Evolutionary conservation across 2,113 vertebrate species (phyloP), one percentile per base, ranked within the genome.

Genomic region (Chlamydotis undulata): DNA sequence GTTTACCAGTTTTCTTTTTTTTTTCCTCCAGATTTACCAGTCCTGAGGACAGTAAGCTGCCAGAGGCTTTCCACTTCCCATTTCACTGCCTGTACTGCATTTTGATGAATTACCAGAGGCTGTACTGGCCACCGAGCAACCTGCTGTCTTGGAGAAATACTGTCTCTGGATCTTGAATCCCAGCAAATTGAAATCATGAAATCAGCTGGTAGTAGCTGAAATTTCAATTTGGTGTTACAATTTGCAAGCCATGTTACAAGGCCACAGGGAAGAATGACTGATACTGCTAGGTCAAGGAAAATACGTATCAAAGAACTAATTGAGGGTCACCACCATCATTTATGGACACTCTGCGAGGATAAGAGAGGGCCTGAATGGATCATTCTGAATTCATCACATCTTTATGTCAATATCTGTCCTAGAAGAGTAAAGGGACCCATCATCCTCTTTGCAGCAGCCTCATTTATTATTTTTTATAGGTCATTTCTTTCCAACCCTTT

Each of bases 351-450:
- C 47, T 82, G 35, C 1, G 19, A 76, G 31, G 33, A 5, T 60
- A 63, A 78, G 39, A 78, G 12, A 3, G 29, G 31, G 10, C 4
- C 41, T 49, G 49, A 87, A 82, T 45, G 87, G 69, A 73, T 92
- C 53, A 22, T 91, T 79, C 43, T 18, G 65, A 95, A 93, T 96
- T 93, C 49, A 79, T 85, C 69, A 37, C 57, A 68, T 87, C 52
- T 22, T 91, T 87, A 84, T 89, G 83, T 95, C 89, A 75, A 82
- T 94, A 96, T 60, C 83, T 85, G 87, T 91, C 65, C 73, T 82
- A 61, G 69, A 95, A 56, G 35, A 96, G 49, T 60, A 93, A 94
- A 75, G 39, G 43, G 24, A 45, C 52, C 35, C 53, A 69, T 85
- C 92, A 86, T 71, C 61, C 57, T 87, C 65, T 67, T 92, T 79